Conservation (phyloP, 2,113 vertebrate genomes). For the Orcinus orca region DNA sequence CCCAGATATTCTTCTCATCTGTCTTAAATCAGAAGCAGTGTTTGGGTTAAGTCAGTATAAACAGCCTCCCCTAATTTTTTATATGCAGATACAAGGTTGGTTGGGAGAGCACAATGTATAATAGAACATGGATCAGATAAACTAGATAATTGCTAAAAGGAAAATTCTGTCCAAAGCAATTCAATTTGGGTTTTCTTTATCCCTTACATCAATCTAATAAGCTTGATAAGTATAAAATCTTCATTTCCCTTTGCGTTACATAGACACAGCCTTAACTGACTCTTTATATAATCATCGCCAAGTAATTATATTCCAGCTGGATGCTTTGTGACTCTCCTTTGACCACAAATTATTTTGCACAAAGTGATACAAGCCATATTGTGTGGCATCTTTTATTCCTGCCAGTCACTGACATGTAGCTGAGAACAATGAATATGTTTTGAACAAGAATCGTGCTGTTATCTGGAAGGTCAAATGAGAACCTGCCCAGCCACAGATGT, state of each 20-base stretch:
- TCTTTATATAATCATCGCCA: constrained; percentile 52
- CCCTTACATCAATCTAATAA: constrained; percentile 11
- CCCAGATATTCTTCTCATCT: background rate
- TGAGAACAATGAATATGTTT: constrained; percentile 45
- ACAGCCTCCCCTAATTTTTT: background rate
- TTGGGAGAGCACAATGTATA: background rate
- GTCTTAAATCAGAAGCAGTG: background rate
- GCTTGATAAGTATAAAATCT: constrained; percentile 29
- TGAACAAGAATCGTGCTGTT: constrained; percentile 24
- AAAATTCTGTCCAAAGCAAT: constrained; percentile 4
- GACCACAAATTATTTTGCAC: constrained; percentile 49
- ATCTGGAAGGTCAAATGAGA: background rate
- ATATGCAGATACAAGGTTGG: background rate
- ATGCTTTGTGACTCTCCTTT: constrained; percentile 63
- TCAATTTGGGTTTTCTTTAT: background rate
- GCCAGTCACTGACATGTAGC: background rate
- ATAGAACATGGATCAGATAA: background rate
- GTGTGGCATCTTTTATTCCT: constrained; percentile 35
- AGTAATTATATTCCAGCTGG: constrained; percentile 9
- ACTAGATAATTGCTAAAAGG: background rate
- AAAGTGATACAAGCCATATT: constrained; percentile 43
- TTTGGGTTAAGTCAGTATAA: background rate
- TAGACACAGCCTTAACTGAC: constrained; percentile 36
- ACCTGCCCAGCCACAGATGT: background rate
- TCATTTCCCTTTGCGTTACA: constrained; percentile 2